Conservation (phyloP, 92 coral and sea anemone species). For the Porites lobata region DNA sequence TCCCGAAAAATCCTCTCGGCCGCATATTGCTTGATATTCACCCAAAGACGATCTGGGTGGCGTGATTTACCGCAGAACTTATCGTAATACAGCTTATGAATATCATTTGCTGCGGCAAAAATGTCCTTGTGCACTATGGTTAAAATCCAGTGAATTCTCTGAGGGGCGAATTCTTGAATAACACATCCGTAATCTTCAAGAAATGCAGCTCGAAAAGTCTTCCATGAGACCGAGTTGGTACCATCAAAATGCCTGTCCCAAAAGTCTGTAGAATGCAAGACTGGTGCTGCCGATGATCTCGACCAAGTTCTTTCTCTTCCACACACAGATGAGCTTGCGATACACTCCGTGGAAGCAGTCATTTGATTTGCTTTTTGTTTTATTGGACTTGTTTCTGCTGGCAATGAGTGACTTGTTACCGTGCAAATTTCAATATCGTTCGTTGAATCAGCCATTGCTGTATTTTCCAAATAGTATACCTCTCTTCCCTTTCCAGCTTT, state of each 20-base stretch:
- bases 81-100: slow-evolving; percentile 70
- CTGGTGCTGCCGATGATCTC: neutral
- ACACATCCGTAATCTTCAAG: slow-evolving; percentile 66
- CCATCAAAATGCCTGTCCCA: slow-evolving; percentile 72
- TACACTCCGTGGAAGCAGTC: neutral
- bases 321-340: neutral
- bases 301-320: slow-evolving; percentile 20
- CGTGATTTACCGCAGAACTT: slow-evolving; percentile 64
- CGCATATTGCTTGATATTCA: slow-evolving; percentile 69
- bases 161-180: slow-evolving; percentile 70
- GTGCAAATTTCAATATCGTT: neutral
- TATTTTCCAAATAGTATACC: slow-evolving; percentile 15
- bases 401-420: too few relatives aligned
- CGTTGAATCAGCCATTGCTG: neutral
- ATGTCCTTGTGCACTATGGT: slow-evolving; percentile 72
- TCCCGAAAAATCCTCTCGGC: slow-evolving; percentile 78
- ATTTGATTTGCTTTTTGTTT: neutral
- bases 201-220: slow-evolving; percentile 70
- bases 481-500: neutral
- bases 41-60: slow-evolving; percentile 71
- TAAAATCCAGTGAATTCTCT: slow-evolving; percentile 74
- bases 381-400: neutral
- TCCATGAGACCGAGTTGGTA: slow-evolving; percentile 46
- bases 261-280: slow-evolving; percentile 55
- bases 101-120: slow-evolving; percentile 60